Base-by-base conservation (phyloP, 2,797 vertebrate species). In the Chromobotia macracanthus region DNA sequence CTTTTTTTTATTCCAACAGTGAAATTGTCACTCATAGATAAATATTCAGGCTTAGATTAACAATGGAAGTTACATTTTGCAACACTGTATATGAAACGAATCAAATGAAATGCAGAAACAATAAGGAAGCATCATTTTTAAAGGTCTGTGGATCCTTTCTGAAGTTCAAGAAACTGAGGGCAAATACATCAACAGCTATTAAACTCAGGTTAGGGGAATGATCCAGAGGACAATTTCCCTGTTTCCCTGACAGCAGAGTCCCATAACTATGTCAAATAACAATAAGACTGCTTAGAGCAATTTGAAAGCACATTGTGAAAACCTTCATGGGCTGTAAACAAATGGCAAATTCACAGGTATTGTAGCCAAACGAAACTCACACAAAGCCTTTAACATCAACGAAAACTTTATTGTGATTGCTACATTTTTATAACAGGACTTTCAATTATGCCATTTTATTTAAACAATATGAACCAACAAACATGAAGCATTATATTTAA, bases 381-480 rank as follows among this genome's bases (percentile, higher is more conserved):
- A 44, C 15, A 69, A 79, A 79, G 55, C 60, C 25, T 41, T 58
- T 38, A n/a, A 21, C 60, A 72, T 79, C 66, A 79, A 78, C 74
- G 56, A 25, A 25, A n/a, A 77, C 55, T 15, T 25, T 63, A 70
- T 65, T 66, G 61, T 72, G 12, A 44, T 55, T 28, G 16, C 35
- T 44, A 9, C 64, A 50, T 18, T 64, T 46, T 63, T 63, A 16
- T 53, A 53, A 67, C 51, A 28, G 58, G 75, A 68, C 55, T 60
- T n/a, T 35, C 23, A 71, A 79, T 79, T 56, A n/a, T 64, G 25
- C 31, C 0, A 65, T 44, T 64, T 44, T 56, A 53, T 53, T 71
- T 46, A 79, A 79, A 72, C 58, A 79, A 44, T 46, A 48, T 38
- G 25, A 68, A 68, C 38, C 21, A 56, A 76, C 63, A 67, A 58